Evolutionary conservation across 2,797 vertebrate genomes (phyloP), one percentile per base, ranked within the genome.

Genomic region (Ctenopoma multispine): DNA sequence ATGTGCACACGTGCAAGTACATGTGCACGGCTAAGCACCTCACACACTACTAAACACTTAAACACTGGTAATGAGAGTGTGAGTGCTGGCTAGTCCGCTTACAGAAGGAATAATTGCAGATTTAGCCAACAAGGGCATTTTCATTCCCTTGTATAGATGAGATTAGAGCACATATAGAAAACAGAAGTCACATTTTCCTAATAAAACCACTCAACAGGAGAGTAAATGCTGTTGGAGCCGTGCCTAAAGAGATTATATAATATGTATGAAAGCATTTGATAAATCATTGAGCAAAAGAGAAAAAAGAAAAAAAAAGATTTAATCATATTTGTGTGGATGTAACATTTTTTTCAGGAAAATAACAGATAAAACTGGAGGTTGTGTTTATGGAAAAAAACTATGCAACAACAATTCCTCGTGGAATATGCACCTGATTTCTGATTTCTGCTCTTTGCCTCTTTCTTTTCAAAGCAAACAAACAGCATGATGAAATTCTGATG

Each of bases 11-110:
- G 10, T 34, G 59, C 17, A 17, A 27, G 31, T 62, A 29, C 60
- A 36, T n/a, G 51, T 75, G 58, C 56, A 50, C 15, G 18, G 71
- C 78, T 81, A 83, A 88, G 87, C 86, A 85, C 79, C 87, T 86
- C 90, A 75, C 81, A 85, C 82, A 76, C 57, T 72, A 77, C 89
- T 87, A 82, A 92, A 90, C 89, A 89, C 85, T 91, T 88, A 89
- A 92, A 91, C 85, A 84, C 75, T 75, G 79, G 86, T 90, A 92
- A 91, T 90, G 88, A 91, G 81, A 69, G 80, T 78, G 85, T 72
- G 86, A 93, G 85, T 83, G 83, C 80, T 20, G 55, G 80, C 86
- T 76, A 83, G 87, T 87, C 87, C 41, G 73, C 86, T 86, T 89
- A 88, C 74, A 83, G 69, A 75, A 13, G 71, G 84, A 90, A 89